Evolutionary conservation across 2,888 invertebrate genomes (phyloP).

Genomic region (Nomada ferruginata): DNA sequence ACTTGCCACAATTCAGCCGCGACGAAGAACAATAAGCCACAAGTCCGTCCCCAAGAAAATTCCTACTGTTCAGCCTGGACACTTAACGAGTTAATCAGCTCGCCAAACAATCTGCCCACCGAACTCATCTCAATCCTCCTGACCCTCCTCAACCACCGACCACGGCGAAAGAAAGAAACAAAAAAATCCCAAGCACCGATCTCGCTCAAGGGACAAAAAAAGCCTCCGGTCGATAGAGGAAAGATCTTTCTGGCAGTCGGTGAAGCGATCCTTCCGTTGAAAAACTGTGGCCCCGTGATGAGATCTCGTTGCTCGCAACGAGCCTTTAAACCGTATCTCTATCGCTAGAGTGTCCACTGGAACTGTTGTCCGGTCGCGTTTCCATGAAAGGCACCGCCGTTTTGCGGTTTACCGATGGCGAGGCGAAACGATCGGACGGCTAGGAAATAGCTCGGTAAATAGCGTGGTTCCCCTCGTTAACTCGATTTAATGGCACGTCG

Average conservation of each 20-base stretch:
- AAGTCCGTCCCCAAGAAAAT: not conserved
- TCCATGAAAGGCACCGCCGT: conserved; percentile 56
- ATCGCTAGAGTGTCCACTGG: conserved; percentile 61
- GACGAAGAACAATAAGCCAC: too few relatives aligned
- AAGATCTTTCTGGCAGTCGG: not conserved
- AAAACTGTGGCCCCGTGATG: not conserved
- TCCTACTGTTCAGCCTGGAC: not conserved
- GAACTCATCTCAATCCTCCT: not conserved
- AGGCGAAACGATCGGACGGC: conserved; percentile 64
- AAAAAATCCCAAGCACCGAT: not conserved
- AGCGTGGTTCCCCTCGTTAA: conserved; percentile 79
- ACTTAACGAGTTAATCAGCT: conserved; percentile 18
- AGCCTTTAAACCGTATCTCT: conserved; percentile 28
- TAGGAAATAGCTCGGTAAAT: conserved; percentile 72
- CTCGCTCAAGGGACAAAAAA: conserved; percentile 13
- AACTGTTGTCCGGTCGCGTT: conserved; percentile 49
- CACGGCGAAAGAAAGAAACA: not conserved
- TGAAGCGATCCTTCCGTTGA: not conserved
- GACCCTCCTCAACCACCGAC: not conserved
- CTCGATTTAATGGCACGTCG: conserved; percentile 80
- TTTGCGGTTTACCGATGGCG: conserved; percentile 71
- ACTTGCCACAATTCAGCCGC: not conserved
- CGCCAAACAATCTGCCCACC: not conserved
- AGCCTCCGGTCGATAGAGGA: conserved; percentile 2
- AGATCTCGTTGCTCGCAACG: conserved; percentile 20